Evolutionary conservation across 2,888 invertebrate species (phyloP).

Genomic region (Rhagium mordax): DNA sequence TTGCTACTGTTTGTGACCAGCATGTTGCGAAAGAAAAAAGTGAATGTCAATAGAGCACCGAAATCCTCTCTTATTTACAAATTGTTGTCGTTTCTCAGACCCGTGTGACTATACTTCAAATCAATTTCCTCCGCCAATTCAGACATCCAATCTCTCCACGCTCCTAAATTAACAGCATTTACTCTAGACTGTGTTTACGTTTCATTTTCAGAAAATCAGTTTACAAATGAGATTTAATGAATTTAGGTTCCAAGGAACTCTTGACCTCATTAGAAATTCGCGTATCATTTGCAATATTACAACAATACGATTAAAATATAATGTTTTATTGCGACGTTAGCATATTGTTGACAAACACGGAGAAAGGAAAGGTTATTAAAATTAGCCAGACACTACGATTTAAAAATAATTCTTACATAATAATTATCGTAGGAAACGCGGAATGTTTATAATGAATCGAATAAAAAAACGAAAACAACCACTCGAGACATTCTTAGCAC

Average conservation of each 20-base stretch:
- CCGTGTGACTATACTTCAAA: not conserved
- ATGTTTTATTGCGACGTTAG: not conserved
- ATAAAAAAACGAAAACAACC: not conserved
- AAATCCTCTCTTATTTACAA: conserved; percentile 1
- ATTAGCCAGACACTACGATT: not conserved
- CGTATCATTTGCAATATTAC: not conserved
- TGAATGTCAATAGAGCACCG: not conserved
- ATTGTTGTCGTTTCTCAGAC: conserved; percentile 3
- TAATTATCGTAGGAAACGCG: not conserved
- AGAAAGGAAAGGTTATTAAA: not conserved
- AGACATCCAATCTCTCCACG: conserved; percentile 10
- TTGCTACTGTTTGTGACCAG: not conserved
- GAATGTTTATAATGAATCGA: not conserved
- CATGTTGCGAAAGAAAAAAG: not conserved
- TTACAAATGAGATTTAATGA: conserved; percentile 5
- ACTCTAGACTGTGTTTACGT: conserved; percentile 11
- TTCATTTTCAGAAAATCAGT: conserved; percentile 14
- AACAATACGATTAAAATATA: not conserved
- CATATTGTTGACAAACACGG: not conserved
- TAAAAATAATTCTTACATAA: not conserved
- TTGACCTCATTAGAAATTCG: not conserved
- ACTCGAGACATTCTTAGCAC: not conserved
- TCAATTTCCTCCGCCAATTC: conserved; percentile 9
- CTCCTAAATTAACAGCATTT: conserved; percentile 12
- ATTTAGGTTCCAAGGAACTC: not conserved